A percentile compares a stretch with the other conserved stretches of the same genome.
These are phyloP conservation scores for Drosophila paramelanica DNA, from an alignment of 2,888 invertebrate species.

Conservation along the genomic window DNA sequence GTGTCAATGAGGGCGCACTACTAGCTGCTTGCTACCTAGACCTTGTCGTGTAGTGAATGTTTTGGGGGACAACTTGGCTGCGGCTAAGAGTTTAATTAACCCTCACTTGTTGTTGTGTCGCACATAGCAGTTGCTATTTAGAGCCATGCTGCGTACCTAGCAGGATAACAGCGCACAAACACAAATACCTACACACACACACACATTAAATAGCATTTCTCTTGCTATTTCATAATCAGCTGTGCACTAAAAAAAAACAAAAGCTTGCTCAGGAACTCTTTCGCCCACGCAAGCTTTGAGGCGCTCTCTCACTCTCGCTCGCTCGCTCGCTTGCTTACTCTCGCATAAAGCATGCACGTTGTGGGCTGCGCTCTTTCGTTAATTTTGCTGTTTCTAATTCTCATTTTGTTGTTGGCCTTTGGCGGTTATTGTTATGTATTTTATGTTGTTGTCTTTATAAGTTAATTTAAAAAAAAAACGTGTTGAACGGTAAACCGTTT, in stretches of 20 bases:
- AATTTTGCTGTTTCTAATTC: slow-evolving; percentile 33
- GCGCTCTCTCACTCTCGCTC: slow-evolving; percentile 2
- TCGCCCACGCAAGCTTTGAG: slow-evolving; percentile 18
- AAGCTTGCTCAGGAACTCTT: slow-evolving; percentile 33
- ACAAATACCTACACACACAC: not conserved
- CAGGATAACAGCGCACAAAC: slow-evolving; percentile 18
- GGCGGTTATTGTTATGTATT: slow-evolving; percentile 46
- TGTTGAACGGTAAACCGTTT: slow-evolving; percentile 60
- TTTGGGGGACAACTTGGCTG: slow-evolving; percentile 19
- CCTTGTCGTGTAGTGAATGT: slow-evolving; percentile 38
- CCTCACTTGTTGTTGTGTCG: slow-evolving; percentile 59
- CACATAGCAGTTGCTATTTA: slow-evolving; percentile 24
- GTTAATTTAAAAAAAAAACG: slow-evolving; percentile 55
- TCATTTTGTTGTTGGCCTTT: slow-evolving; percentile 34
- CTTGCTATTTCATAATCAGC: slow-evolving; percentile 37
- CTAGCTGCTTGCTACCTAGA: slow-evolving; percentile 31
- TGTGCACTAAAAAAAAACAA: slow-evolving; percentile 32
- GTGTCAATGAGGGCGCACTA: slow-evolving; percentile 47
- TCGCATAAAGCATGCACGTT: slow-evolving; percentile 35
- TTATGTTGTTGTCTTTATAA: slow-evolving; percentile 36
- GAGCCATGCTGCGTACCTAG: slow-evolving; percentile 3
- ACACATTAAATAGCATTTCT: not conserved
- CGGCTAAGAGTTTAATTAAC: slow-evolving; percentile 41
- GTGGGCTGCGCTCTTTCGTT: slow-evolving; percentile 27
- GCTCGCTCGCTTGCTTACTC: slow-evolving; percentile 11